Percentiles rank a stretch among this genome's conserved stretches.
Evolutionary conservation across 1,140 invertebrate species (phyloP).

Genomic region (Zelostemma sp.): DNA sequence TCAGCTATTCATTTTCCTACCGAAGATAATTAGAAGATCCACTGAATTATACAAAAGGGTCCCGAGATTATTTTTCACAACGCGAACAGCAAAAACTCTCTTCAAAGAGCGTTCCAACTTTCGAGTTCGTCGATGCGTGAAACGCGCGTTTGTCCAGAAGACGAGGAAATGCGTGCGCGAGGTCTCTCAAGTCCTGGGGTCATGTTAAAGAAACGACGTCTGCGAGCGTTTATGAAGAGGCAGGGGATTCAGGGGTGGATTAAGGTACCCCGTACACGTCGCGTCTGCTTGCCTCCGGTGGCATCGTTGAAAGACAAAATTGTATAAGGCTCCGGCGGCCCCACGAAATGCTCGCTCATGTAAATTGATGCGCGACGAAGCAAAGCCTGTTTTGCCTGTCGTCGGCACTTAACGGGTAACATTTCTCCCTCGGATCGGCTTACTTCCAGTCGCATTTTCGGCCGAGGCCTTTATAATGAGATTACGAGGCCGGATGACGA

Average conservation of each 20-base stretch:
- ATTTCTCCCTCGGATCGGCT: constrained; percentile 29
- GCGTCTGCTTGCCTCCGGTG: neutral
- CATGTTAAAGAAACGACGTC: too few species aligned
- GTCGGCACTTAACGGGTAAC: constrained; percentile 23
- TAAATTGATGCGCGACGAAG: constrained; percentile 42
- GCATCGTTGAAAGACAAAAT: constrained; percentile 14
- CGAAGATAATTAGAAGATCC: neutral
- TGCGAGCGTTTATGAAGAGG: too few species aligned
- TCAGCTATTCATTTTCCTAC: neutral
- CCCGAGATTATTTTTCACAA: too few species aligned
- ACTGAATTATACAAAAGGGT: too few species aligned
- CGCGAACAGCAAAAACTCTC: too few species aligned
- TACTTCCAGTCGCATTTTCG: constrained; percentile 38
- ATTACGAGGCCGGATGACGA: constrained; percentile 28
- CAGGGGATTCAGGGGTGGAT: neutral
- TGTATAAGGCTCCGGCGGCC: constrained; percentile 7
- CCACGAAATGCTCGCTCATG: constrained; percentile 8
- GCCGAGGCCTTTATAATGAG: constrained; percentile 28
- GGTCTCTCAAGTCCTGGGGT: too few species aligned
- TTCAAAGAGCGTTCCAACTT: too few species aligned
- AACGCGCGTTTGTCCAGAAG: too few species aligned
- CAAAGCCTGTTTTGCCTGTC: constrained; percentile 52
- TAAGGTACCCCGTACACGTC: neutral
- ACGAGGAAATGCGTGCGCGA: too few species aligned
- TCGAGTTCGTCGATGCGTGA: too few species aligned